phyloP scores from a whole-genome alignment of 2,113 vertebrate genomes.

The Pseudorhombus dupliciocellatus region DNA sequence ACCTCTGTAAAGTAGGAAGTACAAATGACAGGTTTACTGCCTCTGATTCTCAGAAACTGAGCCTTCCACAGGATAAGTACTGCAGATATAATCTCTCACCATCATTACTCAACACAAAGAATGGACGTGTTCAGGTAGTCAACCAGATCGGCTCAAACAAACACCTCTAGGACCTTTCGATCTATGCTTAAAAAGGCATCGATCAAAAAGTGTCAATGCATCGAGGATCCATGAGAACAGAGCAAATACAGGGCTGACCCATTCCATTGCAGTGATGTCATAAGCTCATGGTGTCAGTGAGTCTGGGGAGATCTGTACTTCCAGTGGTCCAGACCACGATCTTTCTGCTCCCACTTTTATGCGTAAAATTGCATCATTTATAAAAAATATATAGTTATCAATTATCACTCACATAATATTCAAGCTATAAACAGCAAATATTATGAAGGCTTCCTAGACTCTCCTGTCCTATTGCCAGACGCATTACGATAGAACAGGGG shows the following conservation, averaged over 20 bases:
- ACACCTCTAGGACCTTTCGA: too few species aligned
- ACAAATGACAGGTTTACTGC: background rate
- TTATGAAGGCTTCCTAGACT: background rate
- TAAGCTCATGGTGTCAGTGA: constrained; percentile 10
- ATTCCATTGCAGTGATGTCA: constrained; percentile 23
- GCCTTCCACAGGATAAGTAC: background rate
- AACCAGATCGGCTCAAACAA: background rate
- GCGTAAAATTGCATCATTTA: background rate
- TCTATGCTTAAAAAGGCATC: background rate
- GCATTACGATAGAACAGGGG: constrained; percentile 8
- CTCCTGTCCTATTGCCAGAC: background rate
- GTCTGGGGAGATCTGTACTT: background rate
- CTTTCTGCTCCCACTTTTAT: background rate
- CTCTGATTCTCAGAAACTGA: background rate
- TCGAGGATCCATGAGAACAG: background rate
- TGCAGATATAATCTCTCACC: background rate
- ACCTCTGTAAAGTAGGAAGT: background rate
- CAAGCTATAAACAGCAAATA: too few species aligned
- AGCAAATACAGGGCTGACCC: background rate
- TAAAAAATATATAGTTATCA: background rate
- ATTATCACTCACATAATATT: background rate
- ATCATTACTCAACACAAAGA: background rate
- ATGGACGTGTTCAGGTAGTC: background rate
- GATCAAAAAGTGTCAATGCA: background rate
- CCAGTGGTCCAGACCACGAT: too few species aligned